phyloP scores from a whole-genome alignment of 2,113 vertebrate species.

The Hippocampus mohnikei region DNA sequence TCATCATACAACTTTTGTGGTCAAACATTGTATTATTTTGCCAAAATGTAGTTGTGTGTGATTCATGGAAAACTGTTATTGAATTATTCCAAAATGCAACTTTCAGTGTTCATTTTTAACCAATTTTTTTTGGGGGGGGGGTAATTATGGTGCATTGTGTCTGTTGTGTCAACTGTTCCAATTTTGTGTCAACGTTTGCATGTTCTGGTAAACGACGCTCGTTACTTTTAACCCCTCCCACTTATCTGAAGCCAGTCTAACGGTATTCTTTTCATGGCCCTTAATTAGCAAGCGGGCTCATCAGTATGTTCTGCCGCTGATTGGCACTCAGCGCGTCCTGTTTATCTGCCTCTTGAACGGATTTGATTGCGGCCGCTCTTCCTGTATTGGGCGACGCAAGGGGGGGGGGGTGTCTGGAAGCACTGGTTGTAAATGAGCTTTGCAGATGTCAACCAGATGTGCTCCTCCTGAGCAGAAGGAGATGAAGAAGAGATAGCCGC shows the following conservation, averaged over 20 bases:
- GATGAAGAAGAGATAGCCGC: conserved; percentile 14
- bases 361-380: conserved; percentile 55
- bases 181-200: no score
- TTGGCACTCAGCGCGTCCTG: conserved; percentile 5
- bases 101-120: not conserved
- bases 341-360: conserved; percentile 30
- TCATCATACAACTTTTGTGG: no score
- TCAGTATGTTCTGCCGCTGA: conserved; percentile 1
- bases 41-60: no score
- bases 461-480: conserved; percentile 8
- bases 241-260: not conserved
- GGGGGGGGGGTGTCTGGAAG: conserved; percentile 12
- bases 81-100: not conserved
- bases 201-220: not conserved
- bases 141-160: no score
- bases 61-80: no score
- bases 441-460: conserved; percentile 60
- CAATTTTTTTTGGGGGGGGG: no score
- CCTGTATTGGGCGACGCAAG: conserved; percentile 21
- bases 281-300: not conserved
- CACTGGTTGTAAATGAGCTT: conserved; percentile 49
- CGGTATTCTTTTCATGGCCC: not conserved
- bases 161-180: not conserved
- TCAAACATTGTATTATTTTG: no score
- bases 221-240: not conserved